Conservation (phyloP, 2,888 invertebrate species). For the Drosophila emarginata region DNA sequence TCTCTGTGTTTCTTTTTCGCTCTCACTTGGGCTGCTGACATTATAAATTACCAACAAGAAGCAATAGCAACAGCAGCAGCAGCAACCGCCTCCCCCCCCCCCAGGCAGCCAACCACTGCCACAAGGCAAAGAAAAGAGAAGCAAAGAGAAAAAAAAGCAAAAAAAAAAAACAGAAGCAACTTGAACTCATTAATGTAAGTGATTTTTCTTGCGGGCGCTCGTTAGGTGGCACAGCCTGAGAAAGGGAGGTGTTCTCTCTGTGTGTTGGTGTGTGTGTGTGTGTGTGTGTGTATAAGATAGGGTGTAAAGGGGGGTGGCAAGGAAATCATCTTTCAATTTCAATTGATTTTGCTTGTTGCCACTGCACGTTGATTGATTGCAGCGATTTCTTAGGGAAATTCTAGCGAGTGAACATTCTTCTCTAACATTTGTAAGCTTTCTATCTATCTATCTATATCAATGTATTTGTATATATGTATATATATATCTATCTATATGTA, state of each 20-base stretch:
- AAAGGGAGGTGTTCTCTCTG: constrained; percentile 7
- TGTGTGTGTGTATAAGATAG: constrained; percentile 10
- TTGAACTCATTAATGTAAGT: constrained; percentile 77
- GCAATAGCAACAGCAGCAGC: constrained; percentile 31
- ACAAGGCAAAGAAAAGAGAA: constrained; percentile 54
- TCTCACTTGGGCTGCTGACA: constrained; percentile 67
- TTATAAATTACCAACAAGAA: constrained; percentile 71
- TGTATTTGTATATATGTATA: background rate
- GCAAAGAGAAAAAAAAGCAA: background rate
- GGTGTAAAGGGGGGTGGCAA: constrained; percentile 21
- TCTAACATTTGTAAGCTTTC: constrained; percentile 37
- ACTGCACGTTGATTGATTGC: constrained; percentile 74
- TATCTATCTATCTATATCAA: constrained; percentile 31
- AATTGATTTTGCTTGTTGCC: constrained; percentile 75
- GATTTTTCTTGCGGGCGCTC: constrained; percentile 73
- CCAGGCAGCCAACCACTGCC: constrained; percentile 44
- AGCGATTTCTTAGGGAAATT: constrained; percentile 71
- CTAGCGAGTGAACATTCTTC: constrained; percentile 21
- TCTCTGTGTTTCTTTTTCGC: constrained; percentile 19
- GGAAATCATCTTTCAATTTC: constrained; percentile 77
- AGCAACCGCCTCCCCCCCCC: background rate
- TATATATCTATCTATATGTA: constrained; percentile 24
- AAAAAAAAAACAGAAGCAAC: constrained; percentile 41
- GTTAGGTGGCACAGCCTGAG: constrained; percentile 16
- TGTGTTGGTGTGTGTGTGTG: constrained; percentile 2